These are phyloP conservation scores for Daktulosphaira vitifoliae DNA, from an alignment of 1,140 invertebrate genomes.

Conservation along the genomic window DNA sequence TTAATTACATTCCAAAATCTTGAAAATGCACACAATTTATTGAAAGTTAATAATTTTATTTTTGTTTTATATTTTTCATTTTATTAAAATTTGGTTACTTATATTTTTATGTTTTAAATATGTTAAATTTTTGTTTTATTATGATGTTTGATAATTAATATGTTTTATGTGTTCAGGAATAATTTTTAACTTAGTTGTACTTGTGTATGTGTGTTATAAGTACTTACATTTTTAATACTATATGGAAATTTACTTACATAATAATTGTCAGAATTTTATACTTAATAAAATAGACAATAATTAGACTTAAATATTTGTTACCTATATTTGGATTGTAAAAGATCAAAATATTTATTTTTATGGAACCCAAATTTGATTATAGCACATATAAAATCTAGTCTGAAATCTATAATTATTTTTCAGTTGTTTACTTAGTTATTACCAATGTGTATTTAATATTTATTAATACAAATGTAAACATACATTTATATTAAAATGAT, in stretches of 20 bases:
- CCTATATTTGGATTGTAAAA: constrained; percentile 3
- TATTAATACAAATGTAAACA: no score
- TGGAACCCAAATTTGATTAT: neutral
- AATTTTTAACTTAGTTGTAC: neutral
- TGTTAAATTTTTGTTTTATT: no score
- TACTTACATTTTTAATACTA: neutral
- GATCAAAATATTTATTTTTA: constrained; percentile 14
- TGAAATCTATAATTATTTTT: neutral
- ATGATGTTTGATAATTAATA: neutral
- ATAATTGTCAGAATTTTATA: neutral
- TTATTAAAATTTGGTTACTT: neutral
- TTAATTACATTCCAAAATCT: constrained; percentile 26
- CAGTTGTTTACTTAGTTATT: no score
- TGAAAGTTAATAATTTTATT: neutral
- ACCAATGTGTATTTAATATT: no score
- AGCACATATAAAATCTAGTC: neutral
- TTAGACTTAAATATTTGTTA: constrained; percentile 21
- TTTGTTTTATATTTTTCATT: neutral
- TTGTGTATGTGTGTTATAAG: neutral
- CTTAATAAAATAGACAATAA: neutral
- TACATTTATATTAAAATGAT: no score
- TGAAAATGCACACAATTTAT: constrained; percentile 1
- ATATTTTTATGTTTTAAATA: no score
- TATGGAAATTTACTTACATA: no score
- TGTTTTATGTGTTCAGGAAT: constrained; percentile 10